phyloP scores from a whole-genome alignment of 2,797 vertebrate species.

The Syngnathus acus region DNA sequence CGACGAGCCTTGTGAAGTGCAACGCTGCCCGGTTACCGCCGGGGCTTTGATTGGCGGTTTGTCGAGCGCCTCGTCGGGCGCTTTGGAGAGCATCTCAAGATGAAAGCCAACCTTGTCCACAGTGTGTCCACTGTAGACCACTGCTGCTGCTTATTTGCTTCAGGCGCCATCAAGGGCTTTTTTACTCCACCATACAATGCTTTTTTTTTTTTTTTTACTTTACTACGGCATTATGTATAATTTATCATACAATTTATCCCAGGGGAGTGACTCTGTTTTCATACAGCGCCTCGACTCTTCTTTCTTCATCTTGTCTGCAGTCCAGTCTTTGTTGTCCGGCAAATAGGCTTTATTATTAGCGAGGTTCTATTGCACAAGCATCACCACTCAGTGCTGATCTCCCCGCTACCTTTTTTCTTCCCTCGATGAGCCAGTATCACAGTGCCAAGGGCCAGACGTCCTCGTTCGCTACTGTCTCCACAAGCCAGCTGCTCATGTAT shows the following conservation, averaged over 20 bases:
- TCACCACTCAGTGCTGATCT: constrained; percentile 20
- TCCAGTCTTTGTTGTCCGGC: not conserved
- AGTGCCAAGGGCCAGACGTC: constrained; percentile 44
- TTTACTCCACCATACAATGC: constrained; percentile 11
- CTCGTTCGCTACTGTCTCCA: constrained; percentile 40
- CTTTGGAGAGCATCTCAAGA: constrained; percentile 65
- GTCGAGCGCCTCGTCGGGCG: constrained; percentile 46
- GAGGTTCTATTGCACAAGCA: constrained; percentile 23
- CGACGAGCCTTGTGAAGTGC: constrained; percentile 58
- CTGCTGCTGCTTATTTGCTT: constrained; percentile 59
- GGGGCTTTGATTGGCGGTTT: constrained; percentile 73
- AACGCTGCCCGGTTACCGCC: constrained; percentile 58
- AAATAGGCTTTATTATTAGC: constrained; percentile 41
- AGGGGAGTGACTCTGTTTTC: constrained; percentile 44
- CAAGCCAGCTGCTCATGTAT: constrained; percentile 55
- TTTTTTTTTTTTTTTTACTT: constrained; percentile 12
- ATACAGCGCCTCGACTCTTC: constrained; percentile 25
- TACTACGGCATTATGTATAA: constrained; percentile 65
- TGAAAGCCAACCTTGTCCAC: constrained; percentile 69
- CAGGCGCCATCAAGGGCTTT: constrained; percentile 56
- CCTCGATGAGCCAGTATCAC: constrained; percentile 22
- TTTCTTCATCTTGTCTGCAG: constrained; percentile 31
- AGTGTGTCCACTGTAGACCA: constrained; percentile 52
- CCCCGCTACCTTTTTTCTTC: constrained; percentile 5
- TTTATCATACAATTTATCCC: constrained; percentile 60